Evolutionary conservation across 2,888 invertebrate species (phyloP).

Genomic region (Geophilus truncorum): DNA sequence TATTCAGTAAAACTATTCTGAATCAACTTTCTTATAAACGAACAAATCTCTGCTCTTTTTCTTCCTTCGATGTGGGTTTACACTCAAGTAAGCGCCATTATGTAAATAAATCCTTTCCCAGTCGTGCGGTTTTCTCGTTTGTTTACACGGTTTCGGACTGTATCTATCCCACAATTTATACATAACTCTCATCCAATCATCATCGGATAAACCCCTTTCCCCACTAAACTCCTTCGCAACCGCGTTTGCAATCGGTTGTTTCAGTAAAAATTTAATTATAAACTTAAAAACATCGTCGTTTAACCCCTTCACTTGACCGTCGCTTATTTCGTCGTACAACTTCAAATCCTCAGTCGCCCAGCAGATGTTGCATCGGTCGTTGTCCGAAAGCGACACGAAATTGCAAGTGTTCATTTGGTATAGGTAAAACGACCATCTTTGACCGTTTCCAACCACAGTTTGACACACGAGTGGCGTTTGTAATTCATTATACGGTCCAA

Average conservation of each 20-base stretch:
- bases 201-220: slow-evolving; percentile 43
- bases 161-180: slow-evolving; percentile 62
- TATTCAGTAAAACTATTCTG: too few relatives aligned
- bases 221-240: slow-evolving; percentile 49
- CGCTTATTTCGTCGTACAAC: slow-evolving; percentile 67
- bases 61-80: slow-evolving; percentile 1
- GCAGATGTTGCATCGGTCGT: slow-evolving; percentile 72
- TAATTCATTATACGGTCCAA: slow-evolving; percentile 81
- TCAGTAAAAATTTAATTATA: slow-evolving; percentile 68
- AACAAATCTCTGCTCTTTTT: neutral
- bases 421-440: slow-evolving; percentile 74
- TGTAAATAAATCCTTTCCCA: slow-evolving; percentile 72
- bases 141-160: slow-evolving; percentile 62
- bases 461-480: slow-evolving; percentile 88
- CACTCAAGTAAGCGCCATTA: neutral
- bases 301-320: slow-evolving; percentile 56
- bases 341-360: slow-evolving; percentile 68
- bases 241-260: slow-evolving; percentile 53
- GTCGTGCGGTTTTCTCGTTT: slow-evolving; percentile 61
- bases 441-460: slow-evolving; percentile 81
- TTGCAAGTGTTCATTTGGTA: slow-evolving; percentile 82
- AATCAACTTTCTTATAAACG: too few relatives aligned
- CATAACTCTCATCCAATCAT: slow-evolving; percentile 52
- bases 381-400: slow-evolving; percentile 34
- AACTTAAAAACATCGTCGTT: slow-evolving; percentile 71